Evolutionary conservation across 2,888 invertebrate genomes (phyloP), one percentile per base, ranked within the genome.

Genomic region (Pocota personata): DNA sequence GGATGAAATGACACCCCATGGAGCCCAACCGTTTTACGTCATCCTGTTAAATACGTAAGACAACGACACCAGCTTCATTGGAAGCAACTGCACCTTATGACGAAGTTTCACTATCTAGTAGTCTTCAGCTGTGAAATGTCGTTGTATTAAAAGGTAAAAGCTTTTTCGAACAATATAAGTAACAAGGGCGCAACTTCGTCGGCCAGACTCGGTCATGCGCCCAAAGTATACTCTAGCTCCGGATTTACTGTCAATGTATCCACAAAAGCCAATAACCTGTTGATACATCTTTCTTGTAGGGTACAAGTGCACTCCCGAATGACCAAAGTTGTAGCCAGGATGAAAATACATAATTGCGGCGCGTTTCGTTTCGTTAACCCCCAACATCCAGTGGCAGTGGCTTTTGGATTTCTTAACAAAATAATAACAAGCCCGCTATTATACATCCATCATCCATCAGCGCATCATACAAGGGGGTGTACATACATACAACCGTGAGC

Each of bases 181-280:
- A 27, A 6, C 0, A 40, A 55, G 27, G 40, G 55, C 40, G n/a
- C 69, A 55, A 27, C 16, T 43, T 55, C 27, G 19, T 37, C 5
- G 14, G 24, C 50, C 32, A n/a, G 12, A 10, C 10, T 46, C 0
- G 19, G 19, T 7, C 46, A 21, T 60, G 52, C 66, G 35, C 35
- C 14, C 10, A 24, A 6, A 19, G n/a, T 0, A 12, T 24, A 4
- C 21, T 12, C 10, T 16, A 32, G 12, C 14, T 50, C 37, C 6
- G 27, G 30, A 10, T 16, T 16, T 37, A 10, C 16, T 10, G 16
- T 10, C 30, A 19, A 16, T 43, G 16, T 46, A 43, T 21, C 32
- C 16, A 24, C 7, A 43, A 30, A 58, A 71, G 57, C 71, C 71
- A 71, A 71, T 71, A 71, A 71, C 71, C 58, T 71, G 71, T 71